A percentile compares a stretch with the other conserved stretches of the same genome.
Conservation (phyloP, 1,140 invertebrate species). For the Aphis craccivora region DNA sequence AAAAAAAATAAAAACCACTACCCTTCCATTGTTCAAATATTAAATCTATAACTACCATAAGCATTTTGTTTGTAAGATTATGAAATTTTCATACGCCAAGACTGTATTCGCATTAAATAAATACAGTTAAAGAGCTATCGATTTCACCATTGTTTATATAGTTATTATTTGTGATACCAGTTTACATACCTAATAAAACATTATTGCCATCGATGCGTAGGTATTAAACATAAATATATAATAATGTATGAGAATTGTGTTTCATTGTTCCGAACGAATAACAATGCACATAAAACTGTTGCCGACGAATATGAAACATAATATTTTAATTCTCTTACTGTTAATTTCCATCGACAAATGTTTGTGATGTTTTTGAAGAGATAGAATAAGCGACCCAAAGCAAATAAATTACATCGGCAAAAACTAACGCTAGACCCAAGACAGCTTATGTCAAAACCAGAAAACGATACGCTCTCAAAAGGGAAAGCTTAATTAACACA, state of each 20-base stretch:
- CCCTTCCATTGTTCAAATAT: neutral
- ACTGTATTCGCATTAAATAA: neutral
- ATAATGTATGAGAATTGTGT: neutral
- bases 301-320: neutral
- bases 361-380: slow-evolving; percentile 15
- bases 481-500: neutral
- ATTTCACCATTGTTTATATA: neutral
- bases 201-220: neutral
- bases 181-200: neutral
- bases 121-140: neutral
- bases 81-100: neutral
- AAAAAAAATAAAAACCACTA: neutral
- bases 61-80: neutral
- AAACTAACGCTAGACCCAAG: slow-evolving; percentile 15
- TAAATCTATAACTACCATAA: neutral
- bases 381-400: neutral
- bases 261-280: neutral
- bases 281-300: neutral
- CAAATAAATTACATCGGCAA: slow-evolving; percentile 25
- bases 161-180: neutral
- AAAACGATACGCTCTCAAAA: neutral
- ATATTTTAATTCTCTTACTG: neutral
- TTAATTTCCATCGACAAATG: neutral
- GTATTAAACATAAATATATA: neutral
- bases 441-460: slow-evolving; percentile 6